Evolutionary conservation across 2,888 invertebrate genomes (phyloP).

Genomic region (Rhagonycha lutea): DNA sequence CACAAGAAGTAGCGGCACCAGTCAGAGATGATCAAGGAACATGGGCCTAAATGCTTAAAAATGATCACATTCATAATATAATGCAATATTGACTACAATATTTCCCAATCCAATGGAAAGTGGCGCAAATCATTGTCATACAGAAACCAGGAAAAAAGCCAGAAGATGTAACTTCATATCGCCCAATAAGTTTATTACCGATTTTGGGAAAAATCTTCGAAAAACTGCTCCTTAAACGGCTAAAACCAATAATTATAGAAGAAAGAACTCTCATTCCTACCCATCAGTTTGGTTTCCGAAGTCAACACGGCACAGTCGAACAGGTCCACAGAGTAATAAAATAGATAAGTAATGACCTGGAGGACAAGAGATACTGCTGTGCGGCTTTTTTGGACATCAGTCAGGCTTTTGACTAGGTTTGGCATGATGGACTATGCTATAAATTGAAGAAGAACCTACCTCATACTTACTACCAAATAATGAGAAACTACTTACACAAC

Average conservation of each 20-base stretch:
- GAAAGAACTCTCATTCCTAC: conserved; percentile 2
- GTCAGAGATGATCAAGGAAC: too few relatives aligned
- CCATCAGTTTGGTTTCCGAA: conserved; percentile 10
- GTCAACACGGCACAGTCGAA: not conserved
- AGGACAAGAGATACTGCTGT: conserved; percentile 3
- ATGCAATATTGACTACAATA: too few relatives aligned
- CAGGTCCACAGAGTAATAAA: conserved; percentile 5
- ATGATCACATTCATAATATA: too few relatives aligned
- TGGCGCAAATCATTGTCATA: too few relatives aligned
- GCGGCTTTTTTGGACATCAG: conserved; percentile 4
- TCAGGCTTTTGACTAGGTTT: conserved; percentile 3
- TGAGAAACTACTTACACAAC: not conserved
- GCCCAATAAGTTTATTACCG: too few relatives aligned
- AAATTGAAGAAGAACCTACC: conserved; percentile 5
- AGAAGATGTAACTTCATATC: too few relatives aligned
- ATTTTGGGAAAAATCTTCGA: too few relatives aligned
- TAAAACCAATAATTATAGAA: conserved; percentile 1
- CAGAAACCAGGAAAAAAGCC: too few relatives aligned
- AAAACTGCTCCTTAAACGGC: conserved; percentile 2
- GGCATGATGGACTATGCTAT: conserved; percentile 2
- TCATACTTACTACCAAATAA: not conserved
- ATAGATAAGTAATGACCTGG: not conserved
- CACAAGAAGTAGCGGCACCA: too few relatives aligned
- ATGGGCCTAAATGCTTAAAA: too few relatives aligned
- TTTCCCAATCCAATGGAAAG: too few relatives aligned